Evolutionary conservation across 2,797 vertebrate species (phyloP).

Genomic region (Scyliorhinus canicula): DNA sequence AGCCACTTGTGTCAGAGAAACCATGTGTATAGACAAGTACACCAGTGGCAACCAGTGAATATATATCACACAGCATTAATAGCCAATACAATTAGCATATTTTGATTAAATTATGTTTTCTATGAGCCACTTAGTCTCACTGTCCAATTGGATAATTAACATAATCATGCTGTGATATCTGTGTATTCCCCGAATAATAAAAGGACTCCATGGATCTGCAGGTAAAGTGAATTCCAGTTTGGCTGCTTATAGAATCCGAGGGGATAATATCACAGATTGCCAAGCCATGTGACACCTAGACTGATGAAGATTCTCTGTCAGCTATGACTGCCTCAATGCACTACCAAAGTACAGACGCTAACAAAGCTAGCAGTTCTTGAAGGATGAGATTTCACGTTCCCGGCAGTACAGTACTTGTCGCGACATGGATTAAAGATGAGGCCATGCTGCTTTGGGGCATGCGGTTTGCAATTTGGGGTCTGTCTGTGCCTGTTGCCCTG

Average conservation of each 20-base stretch:
- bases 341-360: neutral
- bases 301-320: neutral
- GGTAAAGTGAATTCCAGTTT: neutral
- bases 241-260: neutral
- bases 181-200: neutral
- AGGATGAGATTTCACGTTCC: neutral
- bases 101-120: slow-evolving; percentile 1
- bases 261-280: neutral
- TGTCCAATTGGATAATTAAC: neutral
- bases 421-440: neutral
- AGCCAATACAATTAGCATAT: slow-evolving; percentile 2
- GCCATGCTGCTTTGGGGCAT: neutral
- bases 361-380: neutral
- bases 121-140: neutral
- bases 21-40: neutral
- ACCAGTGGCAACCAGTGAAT: neutral
- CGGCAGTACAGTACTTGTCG: neutral
- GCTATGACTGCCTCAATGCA: neutral
- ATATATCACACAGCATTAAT: neutral
- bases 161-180: neutral
- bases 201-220: neutral
- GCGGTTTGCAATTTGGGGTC: neutral
- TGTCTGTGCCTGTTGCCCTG: too few relatives aligned
- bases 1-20: neutral
- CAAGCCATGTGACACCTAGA: neutral